Base-by-base conservation (phyloP, 1,140 invertebrate species). In the Leptopilina clavipes region DNA sequence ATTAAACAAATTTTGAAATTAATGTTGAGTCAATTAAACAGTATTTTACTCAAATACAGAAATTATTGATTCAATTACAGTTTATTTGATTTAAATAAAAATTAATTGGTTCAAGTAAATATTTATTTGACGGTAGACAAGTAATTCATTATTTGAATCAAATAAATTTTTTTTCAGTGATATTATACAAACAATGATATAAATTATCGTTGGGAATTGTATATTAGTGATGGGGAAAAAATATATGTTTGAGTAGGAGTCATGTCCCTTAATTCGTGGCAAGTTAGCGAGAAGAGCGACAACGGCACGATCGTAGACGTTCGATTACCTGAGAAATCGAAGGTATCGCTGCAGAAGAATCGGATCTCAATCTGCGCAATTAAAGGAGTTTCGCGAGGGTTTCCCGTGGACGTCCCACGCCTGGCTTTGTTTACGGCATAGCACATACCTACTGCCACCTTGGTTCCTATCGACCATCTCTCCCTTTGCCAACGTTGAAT, bases 371-470 rank as follows among this genome's bases (percentile, higher is more conserved):
- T 86, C 84, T 82, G 82, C 79, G 78, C 85, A 88, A 88, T 87
- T 87, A 87, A 88, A 82, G 81, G 78, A 81, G 79, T 76, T 84
- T 79, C 80, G 74, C 78, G 78, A 76, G 79, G 81, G 71, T 79
- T 80, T 81, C 79, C 72, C 78, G 76, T 52, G 37, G 70, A 70
- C 86, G 59, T 84, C 87, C 86, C 84, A 87, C 87, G 85, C 85
- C 71, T 75, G 79, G 73, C 84, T 86, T 87, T 85, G 83, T 86
- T 87, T 87, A 88, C 85, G 81, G 81, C 70, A 48, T 80, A 75
- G 79, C 54, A 73, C 77, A 81, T 77, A 84, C 83, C 59, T 83
- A 84, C 81, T 84, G 79, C 80, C 25, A 78, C 78, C 80, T 80
- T 56, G 81, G 82, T 75, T 71, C 74, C 76, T 86, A 87, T 86